These are phyloP conservation scores for Cryptocheilus praepositus DNA, from an alignment of 2,888 invertebrate species.

Conservation along the genomic window DNA sequence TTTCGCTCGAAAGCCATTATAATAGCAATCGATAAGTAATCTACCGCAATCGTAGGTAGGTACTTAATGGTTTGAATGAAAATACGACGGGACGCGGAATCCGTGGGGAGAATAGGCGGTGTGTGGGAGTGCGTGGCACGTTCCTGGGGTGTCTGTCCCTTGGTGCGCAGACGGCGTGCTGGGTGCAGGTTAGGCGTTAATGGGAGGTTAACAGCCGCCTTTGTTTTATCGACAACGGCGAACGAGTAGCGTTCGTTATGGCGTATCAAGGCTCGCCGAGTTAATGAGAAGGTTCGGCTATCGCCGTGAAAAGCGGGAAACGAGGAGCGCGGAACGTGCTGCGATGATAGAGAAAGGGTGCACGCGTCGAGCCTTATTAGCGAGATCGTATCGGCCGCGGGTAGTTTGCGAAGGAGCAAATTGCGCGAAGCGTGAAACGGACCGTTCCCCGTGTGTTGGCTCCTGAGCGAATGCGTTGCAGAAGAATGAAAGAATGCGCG, in stretches of 20 bases:
- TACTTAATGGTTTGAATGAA: slow-evolving; percentile 59
- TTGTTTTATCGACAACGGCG: slow-evolving; percentile 8
- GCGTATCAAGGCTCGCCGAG: slow-evolving; percentile 6
- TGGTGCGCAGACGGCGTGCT: slow-evolving; percentile 1
- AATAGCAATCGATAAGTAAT: slow-evolving; percentile 69
- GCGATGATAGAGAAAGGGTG: slow-evolving; percentile 1
- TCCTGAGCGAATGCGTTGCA: no score
- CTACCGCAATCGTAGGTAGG: slow-evolving; percentile 60
- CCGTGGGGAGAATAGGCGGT: not conserved
- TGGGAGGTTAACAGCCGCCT: slow-evolving; percentile 25
- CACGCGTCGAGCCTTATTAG: not conserved
- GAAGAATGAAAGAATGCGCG: no score
- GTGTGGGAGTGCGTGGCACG: no score
- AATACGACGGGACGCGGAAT: slow-evolving; percentile 41
- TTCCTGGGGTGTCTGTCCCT: not conserved
- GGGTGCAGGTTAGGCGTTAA: slow-evolving; percentile 30
- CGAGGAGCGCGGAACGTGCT: not conserved
- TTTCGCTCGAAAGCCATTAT: slow-evolving; percentile 53
- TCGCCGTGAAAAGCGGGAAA: slow-evolving; percentile 8
- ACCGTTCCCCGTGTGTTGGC: no score
- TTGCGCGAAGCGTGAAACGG: not conserved
- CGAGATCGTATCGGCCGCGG: not conserved
- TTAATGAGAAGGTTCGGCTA: slow-evolving; percentile 25
- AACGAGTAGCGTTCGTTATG: slow-evolving; percentile 10
- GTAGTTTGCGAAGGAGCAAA: not conserved